Evolutionary conservation across 2,888 invertebrate genomes (phyloP), one percentile per base, ranked within the genome.

Genomic region (Dichetophora obliterata): DNA sequence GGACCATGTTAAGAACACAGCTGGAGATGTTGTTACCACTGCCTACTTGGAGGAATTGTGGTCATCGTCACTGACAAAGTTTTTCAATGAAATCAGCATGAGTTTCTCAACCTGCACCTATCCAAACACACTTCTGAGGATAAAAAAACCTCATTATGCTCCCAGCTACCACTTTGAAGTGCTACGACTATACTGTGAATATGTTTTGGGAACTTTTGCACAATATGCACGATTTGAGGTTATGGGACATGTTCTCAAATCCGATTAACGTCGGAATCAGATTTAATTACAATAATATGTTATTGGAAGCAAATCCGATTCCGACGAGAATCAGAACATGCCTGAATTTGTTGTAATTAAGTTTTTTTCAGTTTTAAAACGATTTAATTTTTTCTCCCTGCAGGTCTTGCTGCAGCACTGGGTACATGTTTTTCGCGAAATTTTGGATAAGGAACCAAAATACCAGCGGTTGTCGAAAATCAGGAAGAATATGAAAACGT

Each of bases 1-100:
- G 90, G 98, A 99, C 90, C 98, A 98, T 89, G 94, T 99, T 43
- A 91, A 98, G 75, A 96, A 97, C 87, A 98, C 98, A 0, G 95
- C 95, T 3, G 91, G 91, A 77, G 97, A 97, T 31, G 91, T 99
- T 34, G 97, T 98, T 0, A 97, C 96, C 34, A 92, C 94, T 83
- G 93, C 95, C 9, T 98, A 98, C 91, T 91, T 99, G 81, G 94
- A 98, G 84, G 97, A 98, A 84, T 93, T 98, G 73, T 99, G 99
- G 99, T 93, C 94, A 22, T 95, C 94, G 91, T 95, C 98, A 0
- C 91, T 97, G 34, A 92, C 93, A 0, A 95, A 95, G 88, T 95
- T 98, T 78, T 95, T 96, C 0, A 94, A 95, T 77, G 95, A 96
- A 3, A 90, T 99, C 31, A 92, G 96, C 82, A 97, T 96, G 65